Evolutionary conservation across 2,888 invertebrate species (phyloP), one percentile per base, ranked within the genome.

Genomic region (Nycteola revayana): DNA sequence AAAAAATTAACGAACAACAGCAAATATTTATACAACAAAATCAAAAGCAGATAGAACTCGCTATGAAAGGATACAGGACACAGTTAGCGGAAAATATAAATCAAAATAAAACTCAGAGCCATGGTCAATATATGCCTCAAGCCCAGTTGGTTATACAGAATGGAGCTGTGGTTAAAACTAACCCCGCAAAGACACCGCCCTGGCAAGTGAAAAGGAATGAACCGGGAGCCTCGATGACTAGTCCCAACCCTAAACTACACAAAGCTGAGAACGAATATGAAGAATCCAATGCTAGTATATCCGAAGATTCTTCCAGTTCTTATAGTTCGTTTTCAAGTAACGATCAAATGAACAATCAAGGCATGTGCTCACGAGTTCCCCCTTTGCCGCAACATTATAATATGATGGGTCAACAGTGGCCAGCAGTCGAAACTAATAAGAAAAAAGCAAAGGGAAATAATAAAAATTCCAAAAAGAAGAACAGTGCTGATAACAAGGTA

Each of bases 331-430:
- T 74, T 42, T 58, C 75, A 3, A 76, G 66, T 44, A 80, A 71
- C 42, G 84, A 86, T 21, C 75, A 75, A 42, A 45, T 62, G 0
- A 63, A n/a, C n/a, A n/a, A 75, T n/a, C 90, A 90, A 53, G 89
- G 88, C 21, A 89, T 90, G 60, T 93, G 92, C 55, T 92, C 94
- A 42, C 90, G 94, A 41, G 94, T 94, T 6, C 94, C 94, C 9
- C 94, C 94, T 0, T 71, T 94, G 25, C 94, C 94, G 48, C 93
- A 93, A 63, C 93, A 94, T 65, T 87, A 88, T 44, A 79, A 80
- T 28, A 79, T 85, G 73, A 67, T 85, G 64, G 66, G 72, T 7
- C 82, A 91, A 83, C 80, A 86, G 35, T 86, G 86, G 85, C 80
- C 83, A 0, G 51, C 48, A 2, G 48, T 67, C n/a, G 87, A 87